Base-by-base conservation (phyloP, 1,140 invertebrate species). In the Aradophagus sp. region DNA sequence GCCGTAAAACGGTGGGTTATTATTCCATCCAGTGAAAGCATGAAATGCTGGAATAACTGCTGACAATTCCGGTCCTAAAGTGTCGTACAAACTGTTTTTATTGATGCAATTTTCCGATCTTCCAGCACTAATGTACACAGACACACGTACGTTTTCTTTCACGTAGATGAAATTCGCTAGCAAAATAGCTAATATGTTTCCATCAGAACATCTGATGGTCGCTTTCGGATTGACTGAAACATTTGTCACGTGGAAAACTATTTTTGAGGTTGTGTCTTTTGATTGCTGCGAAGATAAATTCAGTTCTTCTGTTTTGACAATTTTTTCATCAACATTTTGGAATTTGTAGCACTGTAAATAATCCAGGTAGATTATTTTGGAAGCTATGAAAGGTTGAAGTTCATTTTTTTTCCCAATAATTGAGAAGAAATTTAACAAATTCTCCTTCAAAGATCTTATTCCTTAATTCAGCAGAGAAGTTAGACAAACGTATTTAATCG, bases 21-120 rank as follows among this genome's bases (percentile, higher is more conserved):
- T 82, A 44, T 83, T 77, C 45, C 78, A 84, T 8, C 82, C 82
- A 5, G 79, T 84, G 0, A 85, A 58, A 5, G 81, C 82, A 65
- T 84, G 78, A 39, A 84, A 79, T 34, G 61, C 34, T 23, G 45
- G 1, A 13, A 61, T 15, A 3, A 45, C 34, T 8, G 6, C 10
- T 13, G 45, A 39, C 5, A 62, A 32, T 10, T 50, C 14, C 5
- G 19, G 29, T 42, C 58, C 58, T n/a, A 62, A 35, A 5, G 12
- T 52, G 0, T 31, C 5, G 12, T 41, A 26, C 5, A 61, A 17
- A 1, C 20, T 13, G 12, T 10, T 50, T 1, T 42, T 32, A n/a
- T 61, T 29, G 4, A 62, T 62, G 2, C 17, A 16, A 2, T 2
- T 11, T 41, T 41, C 19, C 0, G 29, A 17, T 3, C 16, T 45